These are phyloP conservation scores for Oscheius sp. DNA, from an alignment of 2,888 invertebrate genomes.

Conservation along the genomic window DNA sequence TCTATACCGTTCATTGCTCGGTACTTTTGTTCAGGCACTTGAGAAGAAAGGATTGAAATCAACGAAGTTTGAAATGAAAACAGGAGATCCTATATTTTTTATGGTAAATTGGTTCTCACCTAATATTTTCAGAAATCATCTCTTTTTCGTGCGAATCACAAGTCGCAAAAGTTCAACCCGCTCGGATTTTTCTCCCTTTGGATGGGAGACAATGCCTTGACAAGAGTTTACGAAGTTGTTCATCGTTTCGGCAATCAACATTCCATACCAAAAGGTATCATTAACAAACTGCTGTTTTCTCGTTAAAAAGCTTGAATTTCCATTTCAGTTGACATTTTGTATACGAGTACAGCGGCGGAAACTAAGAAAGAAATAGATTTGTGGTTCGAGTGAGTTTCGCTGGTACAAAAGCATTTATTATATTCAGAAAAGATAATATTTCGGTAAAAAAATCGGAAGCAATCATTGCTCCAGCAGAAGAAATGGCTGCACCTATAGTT, in stretches of 20 bases:
- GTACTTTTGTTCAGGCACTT: constrained; percentile 1
- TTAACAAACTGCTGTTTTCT: background rate
- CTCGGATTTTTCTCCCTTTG: constrained; percentile 3
- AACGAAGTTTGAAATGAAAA: constrained; percentile 1
- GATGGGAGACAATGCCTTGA: constrained; percentile 12
- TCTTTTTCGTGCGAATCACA: background rate
- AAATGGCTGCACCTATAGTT: background rate
- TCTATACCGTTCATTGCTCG: background rate
- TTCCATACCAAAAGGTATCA: constrained; percentile 32
- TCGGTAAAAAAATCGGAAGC: background rate
- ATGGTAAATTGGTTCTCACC: background rate
- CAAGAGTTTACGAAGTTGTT: background rate
- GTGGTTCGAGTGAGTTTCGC: constrained; percentile 18
- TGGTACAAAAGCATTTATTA: background rate
- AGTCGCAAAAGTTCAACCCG: background rate
- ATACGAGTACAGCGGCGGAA: background rate
- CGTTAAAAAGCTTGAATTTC: background rate
- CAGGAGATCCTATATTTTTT: background rate
- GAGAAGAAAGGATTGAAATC: background rate
- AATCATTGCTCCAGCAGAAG: background rate
- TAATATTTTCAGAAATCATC: constrained; percentile 3
- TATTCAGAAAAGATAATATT: background rate
- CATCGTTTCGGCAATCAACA: constrained; percentile 20
- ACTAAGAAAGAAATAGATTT: constrained; percentile 18
- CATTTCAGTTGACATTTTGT: constrained; percentile 19